phyloP scores from a whole-genome alignment of 1,140 invertebrate genomes.

The Harlomillsia oculata region DNA sequence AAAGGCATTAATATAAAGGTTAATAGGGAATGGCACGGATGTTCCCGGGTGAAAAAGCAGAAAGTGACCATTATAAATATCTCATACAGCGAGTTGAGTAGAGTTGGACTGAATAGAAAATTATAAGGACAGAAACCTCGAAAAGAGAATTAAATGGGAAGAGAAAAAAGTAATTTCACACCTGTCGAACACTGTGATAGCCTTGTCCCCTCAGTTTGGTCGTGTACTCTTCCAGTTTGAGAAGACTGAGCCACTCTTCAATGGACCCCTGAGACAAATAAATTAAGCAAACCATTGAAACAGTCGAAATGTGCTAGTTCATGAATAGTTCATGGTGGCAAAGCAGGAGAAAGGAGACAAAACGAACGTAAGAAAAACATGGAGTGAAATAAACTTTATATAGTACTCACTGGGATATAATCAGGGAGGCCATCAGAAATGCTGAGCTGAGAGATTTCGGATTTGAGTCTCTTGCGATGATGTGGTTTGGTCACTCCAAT shows the following conservation, averaged over 20 bases:
- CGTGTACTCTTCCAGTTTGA: constrained; percentile 84
- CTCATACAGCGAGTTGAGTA: too few relatives aligned
- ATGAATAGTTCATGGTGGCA: neutral
- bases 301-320: too few relatives aligned
- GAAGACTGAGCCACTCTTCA: constrained; percentile 83
- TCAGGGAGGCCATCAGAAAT: constrained; percentile 86
- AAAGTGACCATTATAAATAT: too few relatives aligned
- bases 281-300: constrained; percentile 4
- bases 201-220: constrained; percentile 80
- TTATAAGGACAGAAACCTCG: too few relatives aligned
- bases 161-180: constrained; percentile 38
- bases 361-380: too few relatives aligned
- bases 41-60: too few relatives aligned
- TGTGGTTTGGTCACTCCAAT: constrained; percentile 88
- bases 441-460: constrained; percentile 89
- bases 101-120: too few relatives aligned
- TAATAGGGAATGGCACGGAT: too few relatives aligned
- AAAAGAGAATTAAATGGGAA: constrained; percentile 13
- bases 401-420: constrained; percentile 69
- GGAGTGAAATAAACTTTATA: constrained; percentile 3
- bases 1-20: too few relatives aligned
- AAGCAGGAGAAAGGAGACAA: neutral
- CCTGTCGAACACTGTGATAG: constrained; percentile 83
- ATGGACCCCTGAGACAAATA: constrained; percentile 57
- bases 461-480: constrained; percentile 88